Conservation (phyloP, 2,113 vertebrate species). For the Heptranchias perlo region DNA sequence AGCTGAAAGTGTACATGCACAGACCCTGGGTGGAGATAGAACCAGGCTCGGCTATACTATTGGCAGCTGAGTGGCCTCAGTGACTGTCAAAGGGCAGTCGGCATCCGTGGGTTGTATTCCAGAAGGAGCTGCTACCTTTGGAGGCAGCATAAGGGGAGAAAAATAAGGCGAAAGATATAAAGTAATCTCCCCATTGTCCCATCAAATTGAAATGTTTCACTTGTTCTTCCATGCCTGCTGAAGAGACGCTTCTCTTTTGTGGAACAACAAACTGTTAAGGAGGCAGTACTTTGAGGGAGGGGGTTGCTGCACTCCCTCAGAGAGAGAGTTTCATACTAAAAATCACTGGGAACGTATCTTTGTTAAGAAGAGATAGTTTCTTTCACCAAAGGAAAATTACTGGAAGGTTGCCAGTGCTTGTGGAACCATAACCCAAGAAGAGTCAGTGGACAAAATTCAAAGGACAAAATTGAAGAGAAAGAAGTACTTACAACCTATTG, state of each 20-base stretch:
- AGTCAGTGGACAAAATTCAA: too few species aligned
- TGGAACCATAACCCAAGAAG: too few species aligned
- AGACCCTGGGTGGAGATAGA: background rate
- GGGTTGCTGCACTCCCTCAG: background rate
- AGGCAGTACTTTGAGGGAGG: background rate
- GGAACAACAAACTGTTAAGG: background rate
- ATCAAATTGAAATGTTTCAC: background rate
- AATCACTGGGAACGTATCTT: too few species aligned
- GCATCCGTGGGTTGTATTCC: background rate
- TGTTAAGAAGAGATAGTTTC: too few species aligned
- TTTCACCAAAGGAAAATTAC: too few species aligned
- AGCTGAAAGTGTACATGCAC: background rate
- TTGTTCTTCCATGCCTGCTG: background rate
- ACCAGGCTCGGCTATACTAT: background rate
- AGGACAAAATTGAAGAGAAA: background rate
- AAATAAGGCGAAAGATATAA: background rate
- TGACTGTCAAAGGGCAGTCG: background rate
- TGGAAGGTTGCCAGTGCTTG: too few species aligned
- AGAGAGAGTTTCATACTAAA: background rate
- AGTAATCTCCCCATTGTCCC: background rate
- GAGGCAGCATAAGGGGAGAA: background rate
- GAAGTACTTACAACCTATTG: background rate
- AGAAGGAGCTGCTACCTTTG: background rate
- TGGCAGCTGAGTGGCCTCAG: background rate
- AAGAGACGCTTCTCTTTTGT: background rate